Conservation (phyloP, 2,113 vertebrate species). For the Corydoras maculifer region DNA sequence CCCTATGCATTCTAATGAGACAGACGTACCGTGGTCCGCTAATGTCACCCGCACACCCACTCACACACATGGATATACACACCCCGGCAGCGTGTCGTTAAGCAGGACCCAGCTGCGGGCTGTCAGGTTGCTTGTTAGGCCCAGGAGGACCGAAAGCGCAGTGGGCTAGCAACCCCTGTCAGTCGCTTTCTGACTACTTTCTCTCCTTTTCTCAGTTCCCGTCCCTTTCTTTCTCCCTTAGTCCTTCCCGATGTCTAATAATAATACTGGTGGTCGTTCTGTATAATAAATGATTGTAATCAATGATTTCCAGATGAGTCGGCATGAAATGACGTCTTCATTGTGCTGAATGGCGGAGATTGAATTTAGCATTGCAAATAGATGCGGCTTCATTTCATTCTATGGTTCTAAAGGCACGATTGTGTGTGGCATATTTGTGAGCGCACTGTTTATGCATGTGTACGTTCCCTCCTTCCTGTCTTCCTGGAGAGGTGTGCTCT, state of each 20-base stretch:
- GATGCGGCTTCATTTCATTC: neutral
- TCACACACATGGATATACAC: slow-evolving; percentile 48
- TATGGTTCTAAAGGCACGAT: slow-evolving; percentile 11
- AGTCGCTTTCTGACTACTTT: slow-evolving; percentile 47
- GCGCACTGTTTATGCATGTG: too few relatives aligned
- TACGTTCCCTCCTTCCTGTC: slow-evolving; percentile 45
- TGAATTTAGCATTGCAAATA: slow-evolving; percentile 1
- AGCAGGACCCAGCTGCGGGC: slow-evolving; percentile 88
- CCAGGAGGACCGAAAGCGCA: slow-evolving; percentile 43
- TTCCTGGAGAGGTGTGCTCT: slow-evolving; percentile 59
- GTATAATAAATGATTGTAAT: neutral
- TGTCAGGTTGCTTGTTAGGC: slow-evolving; percentile 95
- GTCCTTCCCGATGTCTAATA: slow-evolving; percentile 41
- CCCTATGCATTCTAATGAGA: slow-evolving; percentile 99
- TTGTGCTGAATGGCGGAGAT: neutral
- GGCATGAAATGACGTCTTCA: neutral
- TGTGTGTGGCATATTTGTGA: slow-evolving; percentile 26
- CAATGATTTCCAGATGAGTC: too few relatives aligned
- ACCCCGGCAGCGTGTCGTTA: slow-evolving; percentile 62
- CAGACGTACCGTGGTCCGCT: slow-evolving; percentile 89
- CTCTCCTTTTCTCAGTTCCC: slow-evolving; percentile 37
- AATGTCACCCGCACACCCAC: slow-evolving; percentile 67
- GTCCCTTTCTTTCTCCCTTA: slow-evolving; percentile 77
- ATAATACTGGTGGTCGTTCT: neutral
- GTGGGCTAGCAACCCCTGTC: slow-evolving; percentile 79